Evolutionary conservation across 1,140 invertebrate species (phyloP).

Genomic region (Eupristina koningsbergeri): DNA sequence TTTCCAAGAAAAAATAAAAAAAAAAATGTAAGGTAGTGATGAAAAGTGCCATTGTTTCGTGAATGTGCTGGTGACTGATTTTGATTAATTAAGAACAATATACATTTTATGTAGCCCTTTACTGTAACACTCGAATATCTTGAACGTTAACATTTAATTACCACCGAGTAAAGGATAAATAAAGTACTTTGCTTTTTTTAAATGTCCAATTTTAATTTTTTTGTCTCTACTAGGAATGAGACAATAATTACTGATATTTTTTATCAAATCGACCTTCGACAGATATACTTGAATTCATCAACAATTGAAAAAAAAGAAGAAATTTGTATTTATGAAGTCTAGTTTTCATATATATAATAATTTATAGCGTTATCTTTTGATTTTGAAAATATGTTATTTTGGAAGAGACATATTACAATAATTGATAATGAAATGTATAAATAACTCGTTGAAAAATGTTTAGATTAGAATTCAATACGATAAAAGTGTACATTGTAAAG

Average conservation of each 20-base stretch:
- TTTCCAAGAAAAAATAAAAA: no score
- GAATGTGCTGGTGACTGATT: conserved; percentile 5
- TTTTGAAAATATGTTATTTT: conserved; percentile 11
- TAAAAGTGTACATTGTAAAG: neutral
- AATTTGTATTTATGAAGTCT: no score
- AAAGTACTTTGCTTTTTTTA: neutral
- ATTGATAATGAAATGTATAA: no score
- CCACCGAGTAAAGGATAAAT: neutral
- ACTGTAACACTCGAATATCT: neutral
- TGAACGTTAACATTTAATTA: neutral
- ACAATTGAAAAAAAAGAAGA: conserved; percentile 9
- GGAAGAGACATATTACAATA: neutral
- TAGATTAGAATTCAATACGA: neutral
- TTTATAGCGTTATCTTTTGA: neutral
- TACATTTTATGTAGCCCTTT: neutral
- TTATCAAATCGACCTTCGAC: conserved; percentile 20
- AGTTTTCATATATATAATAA: neutral
- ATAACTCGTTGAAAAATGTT: neutral
- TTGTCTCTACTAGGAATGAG: neutral
- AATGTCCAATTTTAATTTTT: neutral
- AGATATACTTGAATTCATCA: neutral
- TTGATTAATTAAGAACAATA: neutral
- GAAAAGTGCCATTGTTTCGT: neutral
- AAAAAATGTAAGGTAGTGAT: neutral
- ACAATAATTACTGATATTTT: conserved; percentile 15